Percentiles rank a stretch among this genome's conserved stretches.
Evolutionary conservation across 2,888 invertebrate species (phyloP).

Genomic region (Amiota minor): DNA sequence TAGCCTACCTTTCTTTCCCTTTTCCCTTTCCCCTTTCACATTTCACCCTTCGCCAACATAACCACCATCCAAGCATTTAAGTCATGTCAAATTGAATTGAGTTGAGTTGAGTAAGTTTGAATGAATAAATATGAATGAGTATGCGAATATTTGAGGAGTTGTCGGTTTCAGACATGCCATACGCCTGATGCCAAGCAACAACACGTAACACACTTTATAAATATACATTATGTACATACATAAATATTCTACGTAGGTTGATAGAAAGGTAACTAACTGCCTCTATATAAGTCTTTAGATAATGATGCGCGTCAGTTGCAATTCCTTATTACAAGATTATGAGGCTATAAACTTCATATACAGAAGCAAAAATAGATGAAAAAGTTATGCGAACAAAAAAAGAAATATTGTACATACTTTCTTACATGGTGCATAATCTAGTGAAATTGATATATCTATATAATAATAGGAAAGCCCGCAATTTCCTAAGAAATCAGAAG

Average conservation of each 20-base stretch:
- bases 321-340: too few relatives aligned
- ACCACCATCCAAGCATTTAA: background rate
- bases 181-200: background rate
- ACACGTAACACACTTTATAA: background rate
- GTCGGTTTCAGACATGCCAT: too few relatives aligned
- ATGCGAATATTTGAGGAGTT: too few relatives aligned
- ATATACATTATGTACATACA: background rate
- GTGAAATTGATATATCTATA: too few relatives aligned
- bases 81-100: background rate
- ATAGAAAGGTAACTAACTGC: too few relatives aligned
- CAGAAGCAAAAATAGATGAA: background rate
- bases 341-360: too few relatives aligned
- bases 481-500: too few relatives aligned
- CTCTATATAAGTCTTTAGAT: too few relatives aligned
- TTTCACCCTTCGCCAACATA: background rate
- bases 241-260: background rate
- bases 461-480: too few relatives aligned
- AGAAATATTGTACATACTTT: background rate
- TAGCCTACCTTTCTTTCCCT: conserved; percentile 1
- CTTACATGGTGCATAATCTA: too few relatives aligned
- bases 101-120: background rate
- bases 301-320: too few relatives aligned
- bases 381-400: background rate
- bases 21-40: background rate
- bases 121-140: too few relatives aligned